These are phyloP conservation scores for Pseudopleuronectes americanus DNA, from an alignment of 2,797 vertebrate species.

Conservation along the genomic window DNA sequence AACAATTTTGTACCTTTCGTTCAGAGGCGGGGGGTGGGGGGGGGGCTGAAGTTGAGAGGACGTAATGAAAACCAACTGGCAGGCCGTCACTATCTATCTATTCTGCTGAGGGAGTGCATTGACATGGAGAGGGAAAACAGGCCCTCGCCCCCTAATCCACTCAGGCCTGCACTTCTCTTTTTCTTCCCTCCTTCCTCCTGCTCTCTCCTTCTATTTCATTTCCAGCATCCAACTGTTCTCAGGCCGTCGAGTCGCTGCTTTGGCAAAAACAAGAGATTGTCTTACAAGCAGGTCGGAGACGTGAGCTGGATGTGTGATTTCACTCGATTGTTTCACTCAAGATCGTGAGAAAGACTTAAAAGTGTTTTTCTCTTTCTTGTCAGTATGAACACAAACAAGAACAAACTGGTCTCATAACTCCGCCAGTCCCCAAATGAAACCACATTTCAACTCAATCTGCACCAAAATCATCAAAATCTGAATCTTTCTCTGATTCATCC, in stretches of 20 bases:
- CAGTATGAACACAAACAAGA: no score
- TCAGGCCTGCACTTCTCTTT: constrained; percentile 57
- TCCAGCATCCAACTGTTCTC: constrained; percentile 57
- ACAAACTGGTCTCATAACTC: no score
- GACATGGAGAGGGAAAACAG: constrained; percentile 79
- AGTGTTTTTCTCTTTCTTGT: neutral
- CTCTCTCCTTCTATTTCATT: constrained; percentile 47
- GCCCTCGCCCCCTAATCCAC: constrained; percentile 70
- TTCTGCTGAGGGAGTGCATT: constrained; percentile 64
- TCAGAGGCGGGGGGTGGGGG: constrained; percentile 63
- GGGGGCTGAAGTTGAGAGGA: constrained; percentile 71
- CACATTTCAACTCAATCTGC: no score
- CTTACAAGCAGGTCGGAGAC: constrained; percentile 12
- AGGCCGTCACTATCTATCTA: constrained; percentile 84
- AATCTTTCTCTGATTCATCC: no score
- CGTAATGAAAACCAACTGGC: constrained; percentile 87
- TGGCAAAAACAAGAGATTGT: constrained; percentile 26
- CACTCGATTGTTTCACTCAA: neutral
- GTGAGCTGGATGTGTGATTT: constrained; percentile 8
- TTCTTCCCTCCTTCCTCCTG: constrained; percentile 34
- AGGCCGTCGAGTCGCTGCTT: constrained; percentile 28
- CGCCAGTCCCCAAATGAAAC: no score
- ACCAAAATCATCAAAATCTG: no score
- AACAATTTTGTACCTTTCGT: constrained; percentile 81
- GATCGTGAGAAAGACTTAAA: neutral